phyloP scores from a whole-genome alignment of 2,797 vertebrate species.

The Lithobates pipiens region DNA sequence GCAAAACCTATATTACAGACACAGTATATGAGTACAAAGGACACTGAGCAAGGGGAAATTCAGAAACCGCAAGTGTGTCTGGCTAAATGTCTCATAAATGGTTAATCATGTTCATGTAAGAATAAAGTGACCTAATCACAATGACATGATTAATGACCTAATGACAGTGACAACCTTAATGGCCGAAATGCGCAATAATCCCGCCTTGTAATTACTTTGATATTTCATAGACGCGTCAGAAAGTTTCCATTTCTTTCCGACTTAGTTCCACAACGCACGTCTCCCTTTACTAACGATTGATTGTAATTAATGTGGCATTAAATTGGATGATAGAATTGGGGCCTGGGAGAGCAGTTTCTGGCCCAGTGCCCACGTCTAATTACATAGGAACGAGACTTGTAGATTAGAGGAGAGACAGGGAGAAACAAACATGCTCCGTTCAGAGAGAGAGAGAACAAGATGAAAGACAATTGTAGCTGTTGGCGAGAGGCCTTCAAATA shows the following conservation, averaged over 20 bases:
- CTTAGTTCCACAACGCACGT: slow-evolving; percentile 39
- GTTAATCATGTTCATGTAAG: slow-evolving; percentile 40
- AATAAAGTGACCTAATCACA: slow-evolving; percentile 47
- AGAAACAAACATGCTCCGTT: slow-evolving; percentile 50
- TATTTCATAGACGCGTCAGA: slow-evolving; percentile 40
- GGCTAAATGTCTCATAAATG: slow-evolving; percentile 1
- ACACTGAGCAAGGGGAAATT: background rate
- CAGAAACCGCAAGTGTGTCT: background rate
- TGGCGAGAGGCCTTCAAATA: background rate
- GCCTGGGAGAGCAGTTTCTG: slow-evolving; percentile 59
- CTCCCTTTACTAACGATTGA: slow-evolving; percentile 60
- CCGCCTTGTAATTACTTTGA: slow-evolving; percentile 45
- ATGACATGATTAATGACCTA: slow-evolving; percentile 51
- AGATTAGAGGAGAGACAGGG: slow-evolving; percentile 54
- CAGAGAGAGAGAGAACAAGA: slow-evolving; percentile 12
- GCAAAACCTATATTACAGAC: too few species aligned
- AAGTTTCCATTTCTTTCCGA: slow-evolving; percentile 42
- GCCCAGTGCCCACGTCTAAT: slow-evolving; percentile 56
- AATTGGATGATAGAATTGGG: slow-evolving; percentile 62
- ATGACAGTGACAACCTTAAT: slow-evolving; percentile 33
- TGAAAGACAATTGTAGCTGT: slow-evolving; percentile 24
- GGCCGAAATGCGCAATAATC: slow-evolving; percentile 8
- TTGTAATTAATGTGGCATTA: slow-evolving; percentile 63
- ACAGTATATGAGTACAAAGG: too few species aligned
- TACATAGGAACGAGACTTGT: slow-evolving; percentile 55